Percentiles rank a stretch among this genome's conserved stretches.
These are phyloP conservation scores for Eledona agricola DNA, from an alignment of 2,888 invertebrate genomes.

Conservation along the genomic window DNA sequence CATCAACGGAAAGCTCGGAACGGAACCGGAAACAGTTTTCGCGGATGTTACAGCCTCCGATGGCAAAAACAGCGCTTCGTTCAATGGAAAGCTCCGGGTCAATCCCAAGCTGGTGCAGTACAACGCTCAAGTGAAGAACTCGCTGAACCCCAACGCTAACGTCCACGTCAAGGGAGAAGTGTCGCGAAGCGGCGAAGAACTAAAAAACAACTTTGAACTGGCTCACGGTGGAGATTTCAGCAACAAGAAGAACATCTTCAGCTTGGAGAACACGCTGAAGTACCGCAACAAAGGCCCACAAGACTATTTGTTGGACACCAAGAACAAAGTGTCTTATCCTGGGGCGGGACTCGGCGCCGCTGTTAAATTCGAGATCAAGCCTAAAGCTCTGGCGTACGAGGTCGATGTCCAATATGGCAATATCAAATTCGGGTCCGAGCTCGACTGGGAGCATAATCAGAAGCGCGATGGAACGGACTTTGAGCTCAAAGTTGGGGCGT, in stretches of 20 bases:
- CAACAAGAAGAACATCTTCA: conserved; percentile 66
- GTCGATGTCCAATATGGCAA: conserved; percentile 68
- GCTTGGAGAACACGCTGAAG: conserved; percentile 54
- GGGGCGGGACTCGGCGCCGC: conserved; percentile 62
- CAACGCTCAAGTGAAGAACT: conserved; percentile 66
- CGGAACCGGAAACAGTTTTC: conserved; percentile 59
- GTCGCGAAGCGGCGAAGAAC: conserved; percentile 38
- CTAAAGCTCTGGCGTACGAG: conserved; percentile 67
- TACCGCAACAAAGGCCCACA: conserved; percentile 50
- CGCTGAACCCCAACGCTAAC: conserved; percentile 68
- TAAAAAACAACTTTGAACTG: conserved; percentile 58
- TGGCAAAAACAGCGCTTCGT: conserved; percentile 62
- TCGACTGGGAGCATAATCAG: conserved; percentile 45
- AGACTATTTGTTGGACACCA: conserved; percentile 64
- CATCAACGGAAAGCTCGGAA: conserved; percentile 65
- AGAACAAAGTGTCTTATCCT: conserved; percentile 68
- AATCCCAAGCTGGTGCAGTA: conserved; percentile 63
- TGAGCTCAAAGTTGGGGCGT: conserved; percentile 67
- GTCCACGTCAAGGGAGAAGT: conserved; percentile 69
- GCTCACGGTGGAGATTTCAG: conserved; percentile 71
- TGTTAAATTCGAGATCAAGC: conserved; percentile 66
- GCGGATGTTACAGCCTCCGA: conserved; percentile 65
- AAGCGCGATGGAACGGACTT: conserved; percentile 64
- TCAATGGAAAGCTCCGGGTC: conserved; percentile 58
- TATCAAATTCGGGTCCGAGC: conserved; percentile 65